Evolutionary conservation across 2,888 invertebrate genomes (phyloP).

Genomic region (Phrixothrix hirtus): DNA sequence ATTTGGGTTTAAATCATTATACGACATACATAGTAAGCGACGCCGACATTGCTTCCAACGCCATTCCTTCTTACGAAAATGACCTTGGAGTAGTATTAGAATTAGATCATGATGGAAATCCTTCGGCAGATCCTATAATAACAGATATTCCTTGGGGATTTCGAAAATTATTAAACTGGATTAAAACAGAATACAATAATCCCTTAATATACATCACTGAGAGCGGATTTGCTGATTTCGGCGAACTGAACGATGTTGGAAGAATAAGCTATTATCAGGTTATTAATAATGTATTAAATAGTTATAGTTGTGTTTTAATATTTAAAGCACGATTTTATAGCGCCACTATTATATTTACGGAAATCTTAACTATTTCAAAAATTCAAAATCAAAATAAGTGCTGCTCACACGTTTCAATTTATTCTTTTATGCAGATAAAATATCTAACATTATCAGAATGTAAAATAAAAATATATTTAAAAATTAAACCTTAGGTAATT

Average conservation of each 20-base stretch:
- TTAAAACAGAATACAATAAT: slow-evolving; percentile 46
- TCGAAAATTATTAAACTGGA: slow-evolving; percentile 55
- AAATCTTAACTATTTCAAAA: no score
- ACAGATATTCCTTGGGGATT: slow-evolving; percentile 59
- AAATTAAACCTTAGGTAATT: no score
- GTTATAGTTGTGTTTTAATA: background rate
- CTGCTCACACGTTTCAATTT: no score
- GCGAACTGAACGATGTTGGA: slow-evolving; percentile 54
- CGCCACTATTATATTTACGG: background rate
- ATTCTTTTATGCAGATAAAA: no score
- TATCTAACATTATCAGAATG: no score
- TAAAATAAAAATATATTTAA: no score
- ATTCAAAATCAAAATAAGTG: no score
- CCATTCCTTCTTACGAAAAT: background rate
- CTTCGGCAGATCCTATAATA: background rate
- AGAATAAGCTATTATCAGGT: slow-evolving; percentile 51
- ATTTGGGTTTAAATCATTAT: slow-evolving; percentile 74
- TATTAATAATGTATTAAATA: background rate
- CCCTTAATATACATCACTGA: slow-evolving; percentile 59
- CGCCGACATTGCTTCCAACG: no score
- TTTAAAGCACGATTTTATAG: background rate
- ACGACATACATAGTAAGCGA: no score
- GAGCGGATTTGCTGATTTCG: slow-evolving; percentile 59
- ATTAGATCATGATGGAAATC: slow-evolving; percentile 46
- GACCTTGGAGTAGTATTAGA: background rate